These are phyloP conservation scores for Coleophora deauratella DNA, from an alignment of 2,888 invertebrate genomes.

Conservation along the genomic window DNA sequence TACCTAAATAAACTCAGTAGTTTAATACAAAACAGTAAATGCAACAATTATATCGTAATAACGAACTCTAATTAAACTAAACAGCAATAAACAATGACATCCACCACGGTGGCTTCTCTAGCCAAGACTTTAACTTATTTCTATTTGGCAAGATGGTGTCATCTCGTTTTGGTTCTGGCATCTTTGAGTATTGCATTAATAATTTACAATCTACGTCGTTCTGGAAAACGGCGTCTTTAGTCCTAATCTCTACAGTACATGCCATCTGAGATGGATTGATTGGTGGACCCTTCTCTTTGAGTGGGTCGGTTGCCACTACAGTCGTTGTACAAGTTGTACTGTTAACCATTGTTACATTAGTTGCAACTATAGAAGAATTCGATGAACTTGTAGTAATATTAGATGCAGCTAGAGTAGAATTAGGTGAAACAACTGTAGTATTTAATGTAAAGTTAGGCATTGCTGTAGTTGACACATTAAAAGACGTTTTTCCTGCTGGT, in stretches of 20 bases:
- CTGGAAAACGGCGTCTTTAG: slow-evolving; percentile 30
- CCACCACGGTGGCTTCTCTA: slow-evolving; percentile 62
- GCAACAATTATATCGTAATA: neutral
- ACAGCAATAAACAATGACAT: slow-evolving; percentile 52
- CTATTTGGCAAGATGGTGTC: slow-evolving; percentile 36
- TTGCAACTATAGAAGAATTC: neutral
- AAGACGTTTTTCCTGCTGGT: neutral
- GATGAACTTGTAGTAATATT: neutral
- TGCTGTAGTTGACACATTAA: slow-evolving; percentile 10
- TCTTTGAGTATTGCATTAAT: slow-evolving; percentile 44
- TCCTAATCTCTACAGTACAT: slow-evolving; percentile 49
- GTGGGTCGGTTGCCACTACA: slow-evolving; percentile 38
- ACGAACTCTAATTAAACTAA: slow-evolving; percentile 13
- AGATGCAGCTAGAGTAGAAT: neutral
- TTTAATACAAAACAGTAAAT: neutral
- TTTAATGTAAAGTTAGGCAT: slow-evolving; percentile 8
- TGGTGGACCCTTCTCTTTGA: slow-evolving; percentile 38
- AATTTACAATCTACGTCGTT: slow-evolving; percentile 44
- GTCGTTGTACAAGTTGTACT: slow-evolving; percentile 33
- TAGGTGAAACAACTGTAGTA: neutral
- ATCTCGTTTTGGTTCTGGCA: slow-evolving; percentile 41
- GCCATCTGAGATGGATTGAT: slow-evolving; percentile 35
- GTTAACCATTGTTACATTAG: slow-evolving; percentile 22
- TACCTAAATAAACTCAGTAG: too few relatives aligned
- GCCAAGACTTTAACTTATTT: slow-evolving; percentile 44